Conservation (phyloP, 2,797 vertebrate species). For the Syndactyla subalaris region DNA sequence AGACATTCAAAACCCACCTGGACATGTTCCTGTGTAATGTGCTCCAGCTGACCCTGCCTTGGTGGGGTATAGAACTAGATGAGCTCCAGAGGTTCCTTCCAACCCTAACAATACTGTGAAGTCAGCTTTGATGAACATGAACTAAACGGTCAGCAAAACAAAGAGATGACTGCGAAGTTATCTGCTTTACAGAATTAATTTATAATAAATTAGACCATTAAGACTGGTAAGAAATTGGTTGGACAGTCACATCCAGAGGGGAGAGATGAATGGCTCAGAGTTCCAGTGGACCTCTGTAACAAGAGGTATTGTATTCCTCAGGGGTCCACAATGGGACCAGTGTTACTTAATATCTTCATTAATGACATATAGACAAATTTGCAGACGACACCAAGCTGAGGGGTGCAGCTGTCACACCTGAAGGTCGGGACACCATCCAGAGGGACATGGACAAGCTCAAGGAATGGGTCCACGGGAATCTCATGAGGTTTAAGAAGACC, state of each 20-base stretch:
- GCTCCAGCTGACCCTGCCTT: rapidly evolving
- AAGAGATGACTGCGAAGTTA: not conserved
- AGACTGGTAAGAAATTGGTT: not conserved
- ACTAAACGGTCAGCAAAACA: not conserved
- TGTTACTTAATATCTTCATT: not conserved
- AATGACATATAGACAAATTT: not conserved
- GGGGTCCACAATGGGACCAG: not conserved
- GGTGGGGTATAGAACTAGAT: not conserved
- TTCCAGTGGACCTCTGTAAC: not conserved
- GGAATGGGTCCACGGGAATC: not conserved
- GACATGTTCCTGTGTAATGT: rapidly evolving
- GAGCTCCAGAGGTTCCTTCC: not conserved
- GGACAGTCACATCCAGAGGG: not conserved
- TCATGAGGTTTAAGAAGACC: not conserved
- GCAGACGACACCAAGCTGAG: not conserved
- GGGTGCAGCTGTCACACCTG: not conserved
- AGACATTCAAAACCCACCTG: not conserved
- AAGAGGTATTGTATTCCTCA: not conserved
- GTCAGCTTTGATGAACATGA: not conserved
- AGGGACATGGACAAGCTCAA: not conserved
- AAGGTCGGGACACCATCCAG: not conserved
- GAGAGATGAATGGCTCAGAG: not conserved
- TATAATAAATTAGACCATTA: not conserved
- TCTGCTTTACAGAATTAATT: not conserved
- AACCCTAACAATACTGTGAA: not conserved